Conservation (phyloP, 1,140 invertebrate genomes). For the Protaetia brevitarsis region DNA sequence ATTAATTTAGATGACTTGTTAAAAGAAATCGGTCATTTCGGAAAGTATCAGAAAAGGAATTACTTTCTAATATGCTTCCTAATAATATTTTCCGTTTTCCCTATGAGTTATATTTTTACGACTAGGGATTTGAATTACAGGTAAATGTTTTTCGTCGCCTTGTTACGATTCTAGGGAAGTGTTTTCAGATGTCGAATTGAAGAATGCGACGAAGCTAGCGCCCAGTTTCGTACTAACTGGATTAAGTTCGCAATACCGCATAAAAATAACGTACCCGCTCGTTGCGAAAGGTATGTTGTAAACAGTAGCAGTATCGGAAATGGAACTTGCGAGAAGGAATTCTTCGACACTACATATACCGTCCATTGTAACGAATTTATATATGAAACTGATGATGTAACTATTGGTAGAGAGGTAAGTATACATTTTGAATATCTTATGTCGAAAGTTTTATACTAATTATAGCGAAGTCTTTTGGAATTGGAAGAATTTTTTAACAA, state of each 20-base stretch:
- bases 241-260: slow-evolving; percentile 52
- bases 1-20: slow-evolving; percentile 4
- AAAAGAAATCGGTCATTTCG: slow-evolving; percentile 35
- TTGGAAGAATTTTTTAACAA: too few species aligned
- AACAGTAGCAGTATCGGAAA: background rate
- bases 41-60: slow-evolving; percentile 50
- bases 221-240: slow-evolving; percentile 54
- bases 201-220: slow-evolving; percentile 54
- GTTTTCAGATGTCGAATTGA: slow-evolving; percentile 58
- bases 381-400: slow-evolving; percentile 49
- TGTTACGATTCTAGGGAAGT: too few species aligned
- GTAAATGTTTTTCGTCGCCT: slow-evolving; percentile 34
- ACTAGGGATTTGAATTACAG: slow-evolving; percentile 54
- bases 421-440: too few species aligned
- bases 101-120: slow-evolving; percentile 60
- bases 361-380: slow-evolving; percentile 50
- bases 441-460: background rate
- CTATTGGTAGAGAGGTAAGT: slow-evolving; percentile 46
- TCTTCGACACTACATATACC: slow-evolving; percentile 44
- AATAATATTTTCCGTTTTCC: slow-evolving; percentile 56
- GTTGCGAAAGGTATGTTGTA: slow-evolving; percentile 30
- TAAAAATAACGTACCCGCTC: slow-evolving; percentile 31
- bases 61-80: slow-evolving; percentile 52
- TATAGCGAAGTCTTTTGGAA: slow-evolving; percentile 18
- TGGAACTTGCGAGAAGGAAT: slow-evolving; percentile 41